Evolutionary conservation across 2,888 invertebrate species (phyloP).

Genomic region (Byasa hedistus): DNA sequence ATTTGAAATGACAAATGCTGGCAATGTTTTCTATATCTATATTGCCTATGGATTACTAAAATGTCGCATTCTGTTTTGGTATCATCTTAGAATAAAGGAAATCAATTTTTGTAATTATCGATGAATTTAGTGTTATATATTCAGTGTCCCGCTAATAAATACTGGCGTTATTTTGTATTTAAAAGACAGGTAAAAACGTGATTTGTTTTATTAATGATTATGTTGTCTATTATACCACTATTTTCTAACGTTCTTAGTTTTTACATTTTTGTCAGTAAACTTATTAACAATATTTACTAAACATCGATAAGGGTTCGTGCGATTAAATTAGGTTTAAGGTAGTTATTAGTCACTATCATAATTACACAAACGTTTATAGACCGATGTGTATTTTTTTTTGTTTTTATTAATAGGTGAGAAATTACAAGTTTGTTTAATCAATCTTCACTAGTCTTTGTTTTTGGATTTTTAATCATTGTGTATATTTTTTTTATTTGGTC

Average conservation of each 20-base stretch:
- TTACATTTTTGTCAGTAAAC: constrained; percentile 35
- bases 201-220: constrained; percentile 32
- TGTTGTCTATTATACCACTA: constrained; percentile 42
- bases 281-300: constrained; percentile 18
- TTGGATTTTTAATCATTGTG: no score
- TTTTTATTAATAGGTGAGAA: constrained; percentile 40
- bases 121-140: constrained; percentile 47
- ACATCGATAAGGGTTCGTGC: neutral
- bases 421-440: neutral
- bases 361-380: constrained; percentile 4
- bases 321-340: neutral
- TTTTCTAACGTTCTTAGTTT: constrained; percentile 44
- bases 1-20: neutral
- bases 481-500: neutral
- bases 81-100: constrained; percentile 63
- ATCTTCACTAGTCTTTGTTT: neutral
- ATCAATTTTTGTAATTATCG: constrained; percentile 59
- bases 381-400: constrained; percentile 37
- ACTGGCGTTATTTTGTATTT: constrained; percentile 38
- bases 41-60: constrained; percentile 61
- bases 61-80: constrained; percentile 78
- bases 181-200: constrained; percentile 41
- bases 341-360: constrained; percentile 3
- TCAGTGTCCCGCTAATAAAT: constrained; percentile 44
- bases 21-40: constrained; percentile 23